Percentiles rank a stretch among this genome's conserved stretches.
phyloP scores from a whole-genome alignment of 2,888 invertebrate species.

The Rhorus exstirpatorius region DNA sequence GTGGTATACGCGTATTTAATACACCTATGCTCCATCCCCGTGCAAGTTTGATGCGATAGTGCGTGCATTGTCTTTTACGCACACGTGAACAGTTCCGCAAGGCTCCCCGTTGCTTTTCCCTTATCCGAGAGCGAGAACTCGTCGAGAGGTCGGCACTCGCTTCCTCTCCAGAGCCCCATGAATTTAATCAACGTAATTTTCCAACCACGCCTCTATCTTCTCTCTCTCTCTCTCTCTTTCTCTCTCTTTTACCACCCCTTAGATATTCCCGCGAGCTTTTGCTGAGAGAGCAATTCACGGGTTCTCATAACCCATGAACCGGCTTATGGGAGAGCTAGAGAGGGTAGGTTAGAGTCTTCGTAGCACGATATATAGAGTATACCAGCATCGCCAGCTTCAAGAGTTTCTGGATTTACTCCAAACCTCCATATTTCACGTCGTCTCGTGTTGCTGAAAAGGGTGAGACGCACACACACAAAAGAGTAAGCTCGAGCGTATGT shows the following conservation, averaged over 20 bases:
- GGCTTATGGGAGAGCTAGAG: constrained; percentile 9
- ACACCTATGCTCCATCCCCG: constrained; percentile 21
- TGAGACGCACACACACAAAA: constrained; percentile 10
- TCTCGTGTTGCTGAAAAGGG: constrained; percentile 30
- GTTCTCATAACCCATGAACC: constrained; percentile 60
- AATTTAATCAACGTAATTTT: constrained; percentile 83
- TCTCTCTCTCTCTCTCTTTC: constrained; percentile 17
- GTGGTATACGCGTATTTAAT: constrained; percentile 20
- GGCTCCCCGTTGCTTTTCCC: constrained; percentile 57
- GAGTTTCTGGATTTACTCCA: constrained; percentile 77
- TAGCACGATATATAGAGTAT: constrained; percentile 53
- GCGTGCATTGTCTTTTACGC: constrained; percentile 76
- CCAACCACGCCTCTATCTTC: constrained; percentile 75
- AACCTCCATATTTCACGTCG: constrained; percentile 75
- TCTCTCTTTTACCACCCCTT: constrained; percentile 11
- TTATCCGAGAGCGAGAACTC: constrained; percentile 68
- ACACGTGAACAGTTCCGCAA: constrained; percentile 50
- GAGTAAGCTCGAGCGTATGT: constrained; percentile 3
- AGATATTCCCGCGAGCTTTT: constrained; percentile 55
- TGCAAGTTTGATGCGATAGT: constrained; percentile 56
- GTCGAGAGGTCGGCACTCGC: constrained; percentile 54
- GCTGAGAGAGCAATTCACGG: constrained; percentile 42
- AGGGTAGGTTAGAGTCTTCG: constrained; percentile 7
- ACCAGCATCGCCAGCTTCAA: constrained; percentile 67
- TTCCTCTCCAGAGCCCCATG: constrained; percentile 71